phyloP scores from a whole-genome alignment of 2,797 vertebrate genomes.

The Typhlichthys eigenmanni region DNA sequence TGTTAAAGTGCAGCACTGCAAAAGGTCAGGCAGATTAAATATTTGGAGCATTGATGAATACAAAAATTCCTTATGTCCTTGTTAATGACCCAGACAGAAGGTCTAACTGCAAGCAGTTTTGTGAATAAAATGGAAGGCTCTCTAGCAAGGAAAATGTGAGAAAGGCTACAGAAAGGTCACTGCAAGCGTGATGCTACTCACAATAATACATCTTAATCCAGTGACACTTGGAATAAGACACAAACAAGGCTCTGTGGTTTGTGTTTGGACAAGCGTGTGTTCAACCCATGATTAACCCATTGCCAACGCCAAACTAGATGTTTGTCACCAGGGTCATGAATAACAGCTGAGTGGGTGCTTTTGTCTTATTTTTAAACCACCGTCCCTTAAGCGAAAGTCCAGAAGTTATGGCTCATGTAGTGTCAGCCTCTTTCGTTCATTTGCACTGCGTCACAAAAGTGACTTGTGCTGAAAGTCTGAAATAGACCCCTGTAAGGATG shows the following conservation, averaged over 20 bases:
- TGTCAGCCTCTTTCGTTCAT: no score
- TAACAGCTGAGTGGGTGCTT: background rate
- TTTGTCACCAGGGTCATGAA: slow-evolving; percentile 19
- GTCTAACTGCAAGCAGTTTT: slow-evolving; percentile 28
- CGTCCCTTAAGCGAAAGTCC: no score
- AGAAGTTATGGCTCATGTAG: no score
- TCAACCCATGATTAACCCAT: slow-evolving; percentile 9
- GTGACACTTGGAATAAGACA: slow-evolving; percentile 11
- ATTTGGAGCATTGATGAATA: slow-evolving; percentile 24
- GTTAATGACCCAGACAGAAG: slow-evolving; percentile 12
- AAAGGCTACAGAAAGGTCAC: slow-evolving; percentile 13
- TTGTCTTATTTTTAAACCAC: background rate
- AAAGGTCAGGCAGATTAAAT: slow-evolving; percentile 30
- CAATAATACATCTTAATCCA: slow-evolving; percentile 1
- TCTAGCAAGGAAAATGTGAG: slow-evolving; percentile 10
- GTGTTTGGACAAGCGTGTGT: slow-evolving; percentile 3
- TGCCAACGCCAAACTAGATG: slow-evolving; percentile 11
- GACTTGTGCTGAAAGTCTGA: no score
- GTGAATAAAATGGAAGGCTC: slow-evolving; percentile 15
- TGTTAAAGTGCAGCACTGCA: slow-evolving; percentile 17
- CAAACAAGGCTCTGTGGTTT: slow-evolving; percentile 16
- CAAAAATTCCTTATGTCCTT: slow-evolving; percentile 23
- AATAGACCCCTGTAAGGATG: no score
- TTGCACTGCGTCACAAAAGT: no score
- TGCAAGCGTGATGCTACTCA: background rate